Evolutionary conservation across 2,113 vertebrate genomes (phyloP), one percentile per base, ranked within the genome.

Genomic region (Catharus minimus): DNA sequence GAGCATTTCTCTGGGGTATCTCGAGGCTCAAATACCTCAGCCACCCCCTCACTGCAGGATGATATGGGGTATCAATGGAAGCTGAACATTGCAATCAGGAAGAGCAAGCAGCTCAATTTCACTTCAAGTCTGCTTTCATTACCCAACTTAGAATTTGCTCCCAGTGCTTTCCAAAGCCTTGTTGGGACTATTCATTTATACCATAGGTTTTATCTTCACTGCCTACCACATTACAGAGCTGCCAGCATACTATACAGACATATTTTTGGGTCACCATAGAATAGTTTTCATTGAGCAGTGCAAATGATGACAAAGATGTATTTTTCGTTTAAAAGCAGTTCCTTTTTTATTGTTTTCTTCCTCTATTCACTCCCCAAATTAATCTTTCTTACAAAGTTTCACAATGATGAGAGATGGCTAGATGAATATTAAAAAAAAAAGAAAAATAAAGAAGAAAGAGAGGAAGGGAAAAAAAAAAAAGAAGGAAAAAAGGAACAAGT

Each of bases 21-120:
- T 32, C 13, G 23, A 60, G 38, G 24, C 36, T 78, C 3, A 2
- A 41, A 36, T 15, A 22, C 50, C 43, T 27, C 85, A 87, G 66
- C 28, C n/a, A 61, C 5, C 38, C 3, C 12, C 18, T 15, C 50
- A 55, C 17, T 41, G 41, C 30, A 49, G 55, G 15, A 60, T 0
- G 0, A 19, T 13, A n/a, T 0, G 16, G 17, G 58, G 43, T 23
- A 77, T 32, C 39, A 56, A 6, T 15, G 36, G 30, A 68, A 68
- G 20, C 47, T 15, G 41, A 88, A 78, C 14, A 21, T 3, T 1
- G 24, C 50, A 56, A 79, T 65, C 57, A 33, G 49, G 11, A 73
- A 76, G 55, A 46, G 32, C 28, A 32, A 71, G 44, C 50, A 38
- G 36, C 7, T 67, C 43, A 11, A 77, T 76, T 88, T 75, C 46